Evolutionary conservation across 2,888 invertebrate genomes (phyloP).

Genomic region (Calliscelio sp.): DNA sequence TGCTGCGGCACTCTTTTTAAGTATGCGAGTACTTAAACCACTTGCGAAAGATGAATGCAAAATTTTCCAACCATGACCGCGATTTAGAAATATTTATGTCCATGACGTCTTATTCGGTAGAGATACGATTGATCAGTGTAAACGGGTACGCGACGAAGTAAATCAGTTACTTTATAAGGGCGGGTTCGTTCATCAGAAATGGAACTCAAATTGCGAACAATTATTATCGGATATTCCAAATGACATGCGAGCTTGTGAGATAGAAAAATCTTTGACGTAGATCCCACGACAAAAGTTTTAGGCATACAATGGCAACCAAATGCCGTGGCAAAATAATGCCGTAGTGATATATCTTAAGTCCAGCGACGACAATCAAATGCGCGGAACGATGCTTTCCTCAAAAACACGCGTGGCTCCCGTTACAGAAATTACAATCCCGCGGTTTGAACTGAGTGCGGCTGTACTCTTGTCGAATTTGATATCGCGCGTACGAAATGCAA

Average conservation of each 20-base stretch:
- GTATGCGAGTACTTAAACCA: conserved; percentile 14
- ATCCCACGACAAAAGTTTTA: background rate
- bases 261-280: background rate
- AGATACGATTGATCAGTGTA: background rate
- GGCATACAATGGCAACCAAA: conserved; percentile 9
- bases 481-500: no score
- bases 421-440: background rate
- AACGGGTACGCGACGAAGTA: conserved; percentile 9
- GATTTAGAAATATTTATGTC: conserved; percentile 18
- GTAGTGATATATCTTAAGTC: conserved; percentile 3
- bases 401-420: background rate
- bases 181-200: conserved; percentile 38
- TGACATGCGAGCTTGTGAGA: background rate
- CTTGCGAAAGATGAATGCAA: conserved; percentile 13
- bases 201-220: conserved; percentile 23
- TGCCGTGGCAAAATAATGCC: background rate
- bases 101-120: conserved; percentile 36
- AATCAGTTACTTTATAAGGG: conserved; percentile 5
- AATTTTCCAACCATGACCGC: conserved; percentile 8
- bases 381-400: background rate
- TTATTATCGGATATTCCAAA: background rate
- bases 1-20: conserved; percentile 3
- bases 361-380: background rate
- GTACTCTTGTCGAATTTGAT: conserved; percentile 17
- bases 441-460: background rate